Base-by-base conservation (phyloP, 2,797 vertebrate species). In the Kryptopterus vitreolus region DNA sequence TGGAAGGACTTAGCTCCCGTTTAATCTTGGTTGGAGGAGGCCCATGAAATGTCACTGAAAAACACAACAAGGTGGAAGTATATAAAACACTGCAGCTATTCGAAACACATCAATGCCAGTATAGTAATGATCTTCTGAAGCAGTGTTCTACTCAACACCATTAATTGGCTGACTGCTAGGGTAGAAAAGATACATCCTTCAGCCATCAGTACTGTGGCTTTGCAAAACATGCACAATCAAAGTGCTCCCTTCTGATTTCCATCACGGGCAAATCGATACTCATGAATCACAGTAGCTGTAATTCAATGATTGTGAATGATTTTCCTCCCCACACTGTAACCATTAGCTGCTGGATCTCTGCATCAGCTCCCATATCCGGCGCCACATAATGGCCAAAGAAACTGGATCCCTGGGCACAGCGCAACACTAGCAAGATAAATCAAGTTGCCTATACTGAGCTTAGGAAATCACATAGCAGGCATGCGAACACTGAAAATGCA, bases 1-100 rank as follows among this genome's bases (percentile, higher is more conserved):
- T 95, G 87, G 96, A 95, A 26, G 95, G 94, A 88, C 94, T 95
- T 88, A 95, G 91, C 91, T 99, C 97, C 71, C 97, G 93, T 88
- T 99, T 99, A 93, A 99, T 96, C 93, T 99, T 99, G 66, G 95
- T 89, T 9, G 94, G 94, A 65, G 95, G 95, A 20, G 96, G 95
- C 84, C 96, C 96, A 85, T 99, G 97, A 93, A 98, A 95, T 92
- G 98, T 96, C 94, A 99, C 97, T 99, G 87, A 78, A 3, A 31
- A 55, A 85, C 77, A 80, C 55, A 85, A 58, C 29, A 79, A 26
- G 57, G 22, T 74, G 58, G 46, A 81, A 59, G 77, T 80, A 81
- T 53, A 70, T 77, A 75, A 84, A 48, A 31, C 69, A 82, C 31
- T 76, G 65, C 43, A 43, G 81, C 80, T 74, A 86, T 90, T 83